Base-by-base conservation (phyloP, 2,888 invertebrate genomes). In the Dryomyza anilis region DNA sequence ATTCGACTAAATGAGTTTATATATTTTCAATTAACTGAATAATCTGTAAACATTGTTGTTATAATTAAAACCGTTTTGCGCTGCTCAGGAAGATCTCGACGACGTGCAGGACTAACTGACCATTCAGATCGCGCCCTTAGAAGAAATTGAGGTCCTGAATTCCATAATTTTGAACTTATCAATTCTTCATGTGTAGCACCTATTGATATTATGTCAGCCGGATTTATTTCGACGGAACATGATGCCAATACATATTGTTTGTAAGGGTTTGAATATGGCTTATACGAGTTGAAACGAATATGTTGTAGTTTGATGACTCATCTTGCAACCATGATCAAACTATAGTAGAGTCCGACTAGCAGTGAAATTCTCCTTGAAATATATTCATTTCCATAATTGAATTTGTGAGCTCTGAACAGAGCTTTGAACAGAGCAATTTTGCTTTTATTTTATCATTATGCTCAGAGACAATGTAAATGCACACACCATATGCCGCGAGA, bases 101-200 rank as follows among this genome's bases (percentile, higher is more conserved):
- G 48, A 19, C 48, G 48, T 21, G 19, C 48, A 23, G 48, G 48
- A 2, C 19, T 10, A 23, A 23, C 48, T 4, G 53, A 30, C 53
- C 53, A 53, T 7, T 29, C n/a, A 27, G 5, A 5, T 30, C 29
- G 53, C 2, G 12, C 30, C 10, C 7, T n/a, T 16, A 12, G 5
- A 16, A 62, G 21, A 23, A 27, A 53, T n/a, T 2, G 4, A 3
- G 53, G 60, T 5, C 62, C 62, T 12, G 25, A 7, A 16, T 12
- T 58, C 69, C 66, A 67, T 10, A 67, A 25, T 19, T 39, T 55
- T 7, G 61, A 65, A 12, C 39, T 3, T 3, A 67, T n/a, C 10
- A 69, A 52, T 7, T 62, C 66, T 25, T 61, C 61, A 39, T 65
- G 65, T n/a, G 69, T 64, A 29, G 61, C 53, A 36, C 65, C 66